Conservation (phyloP, 1,140 invertebrate genomes). For the Oedothorax gibbosus region DNA sequence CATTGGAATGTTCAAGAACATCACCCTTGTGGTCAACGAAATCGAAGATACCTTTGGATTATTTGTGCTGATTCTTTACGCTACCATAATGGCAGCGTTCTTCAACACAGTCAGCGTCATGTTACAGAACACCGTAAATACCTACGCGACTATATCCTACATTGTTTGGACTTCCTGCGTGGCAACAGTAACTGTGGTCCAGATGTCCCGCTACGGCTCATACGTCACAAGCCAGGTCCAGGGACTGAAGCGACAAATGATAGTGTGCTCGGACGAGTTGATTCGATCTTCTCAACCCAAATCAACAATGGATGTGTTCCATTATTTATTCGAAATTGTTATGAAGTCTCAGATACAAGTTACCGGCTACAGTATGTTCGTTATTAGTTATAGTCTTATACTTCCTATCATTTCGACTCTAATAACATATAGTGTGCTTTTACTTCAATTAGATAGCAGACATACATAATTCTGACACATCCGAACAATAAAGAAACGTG, state of each 20-base stretch:
- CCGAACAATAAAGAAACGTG: too few species aligned
- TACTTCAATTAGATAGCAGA: background rate
- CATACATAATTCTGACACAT: background rate
- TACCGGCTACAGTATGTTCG: constrained; percentile 2
- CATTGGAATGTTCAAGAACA: background rate
- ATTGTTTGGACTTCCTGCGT: background rate
- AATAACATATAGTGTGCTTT: constrained; percentile 2
- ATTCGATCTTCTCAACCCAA: background rate
- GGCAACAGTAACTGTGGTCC: background rate
- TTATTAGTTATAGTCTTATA: background rate
- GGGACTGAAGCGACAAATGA: background rate
- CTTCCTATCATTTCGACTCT: background rate
- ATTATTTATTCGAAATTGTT: constrained; percentile 13
- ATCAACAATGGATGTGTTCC: background rate
- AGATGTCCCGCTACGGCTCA: background rate
- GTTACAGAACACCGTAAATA: background rate
- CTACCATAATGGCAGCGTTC: background rate
- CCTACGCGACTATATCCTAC: background rate
- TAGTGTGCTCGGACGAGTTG: background rate
- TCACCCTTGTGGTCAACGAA: background rate
- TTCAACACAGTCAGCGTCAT: constrained; percentile 4
- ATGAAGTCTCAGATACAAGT: constrained; percentile 3
- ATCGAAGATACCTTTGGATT: background rate
- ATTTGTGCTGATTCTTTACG: background rate
- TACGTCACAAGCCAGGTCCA: background rate